These are phyloP conservation scores for Drosophila koepferae DNA, from an alignment of 2,888 invertebrate species.

Conservation along the genomic window DNA sequence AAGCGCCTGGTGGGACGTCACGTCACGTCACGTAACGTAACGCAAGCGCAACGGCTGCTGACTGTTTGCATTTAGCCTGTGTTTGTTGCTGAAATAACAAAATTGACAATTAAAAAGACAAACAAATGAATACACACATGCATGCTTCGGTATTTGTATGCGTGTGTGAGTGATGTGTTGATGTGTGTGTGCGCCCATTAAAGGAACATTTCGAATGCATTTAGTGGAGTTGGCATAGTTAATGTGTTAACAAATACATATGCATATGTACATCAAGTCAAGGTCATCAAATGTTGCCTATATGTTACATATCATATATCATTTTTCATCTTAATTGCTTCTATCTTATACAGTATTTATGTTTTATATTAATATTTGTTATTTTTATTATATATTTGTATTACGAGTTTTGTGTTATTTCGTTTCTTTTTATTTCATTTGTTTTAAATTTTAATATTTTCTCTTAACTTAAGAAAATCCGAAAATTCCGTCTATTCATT, in stretches of 20 bases:
- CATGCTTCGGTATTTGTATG: neutral
- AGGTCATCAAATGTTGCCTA: conserved; percentile 27
- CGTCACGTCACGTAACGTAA: conserved; percentile 27
- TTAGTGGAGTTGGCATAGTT: conserved; percentile 32
- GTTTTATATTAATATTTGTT: too few species aligned
- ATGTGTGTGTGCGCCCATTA: conserved; percentile 11
- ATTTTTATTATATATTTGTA: too few species aligned
- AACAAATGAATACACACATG: conserved; percentile 25
- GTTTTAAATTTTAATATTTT: neutral
- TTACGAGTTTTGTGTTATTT: too few species aligned
- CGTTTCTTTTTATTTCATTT: neutral
- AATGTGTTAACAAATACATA: conserved; percentile 34
- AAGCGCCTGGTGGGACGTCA: conserved; percentile 14
- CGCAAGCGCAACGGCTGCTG: conserved; percentile 21
- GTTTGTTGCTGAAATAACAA: conserved; percentile 33
- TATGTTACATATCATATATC: neutral
- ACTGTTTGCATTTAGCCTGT: conserved; percentile 37
- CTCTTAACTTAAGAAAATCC: neutral
- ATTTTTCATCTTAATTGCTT: too few species aligned
- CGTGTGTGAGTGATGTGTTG: neutral
- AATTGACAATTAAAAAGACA: conserved; percentile 67
- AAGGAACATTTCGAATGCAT: conserved; percentile 45
- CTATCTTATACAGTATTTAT: too few species aligned
- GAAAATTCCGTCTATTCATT: neutral
- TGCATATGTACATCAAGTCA: conserved; percentile 41